These are phyloP conservation scores for Tetragonisca angustula DNA, from an alignment of 2,888 invertebrate species.

Conservation along the genomic window DNA sequence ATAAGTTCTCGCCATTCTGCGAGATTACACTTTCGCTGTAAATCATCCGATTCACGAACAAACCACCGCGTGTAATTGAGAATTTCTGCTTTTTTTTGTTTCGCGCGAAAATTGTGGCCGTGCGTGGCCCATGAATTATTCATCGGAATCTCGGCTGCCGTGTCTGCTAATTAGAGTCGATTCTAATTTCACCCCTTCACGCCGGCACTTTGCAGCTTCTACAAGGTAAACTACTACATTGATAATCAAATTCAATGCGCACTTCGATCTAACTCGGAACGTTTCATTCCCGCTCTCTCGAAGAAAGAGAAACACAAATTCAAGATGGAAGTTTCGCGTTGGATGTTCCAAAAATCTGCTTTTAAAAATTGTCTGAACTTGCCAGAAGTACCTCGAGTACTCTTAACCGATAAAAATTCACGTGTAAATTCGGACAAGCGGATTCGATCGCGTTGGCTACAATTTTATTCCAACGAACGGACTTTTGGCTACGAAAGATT, in stretches of 20 bases:
- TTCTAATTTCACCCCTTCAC: conserved; percentile 9
- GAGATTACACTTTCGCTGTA: not conserved
- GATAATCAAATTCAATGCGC: not conserved
- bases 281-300: not conserved
- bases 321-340: no score
- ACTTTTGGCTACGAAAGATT: no score
- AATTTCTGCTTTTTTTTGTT: conserved; percentile 7
- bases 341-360: no score
- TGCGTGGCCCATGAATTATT: conserved; percentile 7
- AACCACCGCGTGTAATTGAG: not conserved
- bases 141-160: conserved; percentile 24
- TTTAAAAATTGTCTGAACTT: no score
- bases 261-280: not conserved
- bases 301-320: not conserved
- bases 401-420: no score
- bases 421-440: no score
- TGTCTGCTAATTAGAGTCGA: conserved; percentile 14
- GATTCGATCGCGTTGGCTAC: no score
- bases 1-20: not conserved
- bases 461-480: no score
- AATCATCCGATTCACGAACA: conserved; percentile 4
- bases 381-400: no score
- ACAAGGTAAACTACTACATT: not conserved
- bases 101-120: conserved; percentile 15
- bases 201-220: not conserved